Evolutionary conservation across 2,113 vertebrate genomes (phyloP).

Genomic region (Labeo catla): DNA sequence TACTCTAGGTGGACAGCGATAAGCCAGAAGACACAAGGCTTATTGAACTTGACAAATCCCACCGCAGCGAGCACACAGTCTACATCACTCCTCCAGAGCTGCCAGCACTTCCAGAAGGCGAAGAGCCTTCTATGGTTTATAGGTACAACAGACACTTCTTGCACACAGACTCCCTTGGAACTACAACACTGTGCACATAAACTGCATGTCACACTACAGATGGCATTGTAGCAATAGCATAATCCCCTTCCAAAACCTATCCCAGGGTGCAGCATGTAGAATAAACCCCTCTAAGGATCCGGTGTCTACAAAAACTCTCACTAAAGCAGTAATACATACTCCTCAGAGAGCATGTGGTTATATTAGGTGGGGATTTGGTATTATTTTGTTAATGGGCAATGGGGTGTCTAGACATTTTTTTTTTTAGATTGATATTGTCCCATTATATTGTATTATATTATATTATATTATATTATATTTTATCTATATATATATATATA

Average conservation of each 20-base stretch:
- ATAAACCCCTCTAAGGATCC: neutral
- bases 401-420: neutral
- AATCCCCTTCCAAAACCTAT: constrained; percentile 29
- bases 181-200: neutral
- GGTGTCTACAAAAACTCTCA: constrained; percentile 3
- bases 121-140: constrained; percentile 90
- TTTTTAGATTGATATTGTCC: no score
- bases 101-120: constrained; percentile 87
- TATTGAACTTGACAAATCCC: constrained; percentile 95
- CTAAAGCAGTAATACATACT: constrained; percentile 18
- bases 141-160: constrained; percentile 76
- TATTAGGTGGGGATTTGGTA: constrained; percentile 50
- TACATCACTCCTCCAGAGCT: constrained; percentile 97
- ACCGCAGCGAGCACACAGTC: constrained; percentile 96
- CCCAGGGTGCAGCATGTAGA: neutral
- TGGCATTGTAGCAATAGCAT: neutral
- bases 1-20: constrained; percentile 87
- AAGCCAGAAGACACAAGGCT: constrained; percentile 86
- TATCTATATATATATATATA: no score
- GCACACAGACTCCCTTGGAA: neutral
- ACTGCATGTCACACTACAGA: constrained; percentile 26
- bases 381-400: constrained; percentile 26
- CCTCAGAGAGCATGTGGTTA: constrained; percentile 42
- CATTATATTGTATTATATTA: no score
- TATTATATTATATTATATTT: no score